Conservation (phyloP, 23 tunicate species). For the Styela plicata region DNA sequence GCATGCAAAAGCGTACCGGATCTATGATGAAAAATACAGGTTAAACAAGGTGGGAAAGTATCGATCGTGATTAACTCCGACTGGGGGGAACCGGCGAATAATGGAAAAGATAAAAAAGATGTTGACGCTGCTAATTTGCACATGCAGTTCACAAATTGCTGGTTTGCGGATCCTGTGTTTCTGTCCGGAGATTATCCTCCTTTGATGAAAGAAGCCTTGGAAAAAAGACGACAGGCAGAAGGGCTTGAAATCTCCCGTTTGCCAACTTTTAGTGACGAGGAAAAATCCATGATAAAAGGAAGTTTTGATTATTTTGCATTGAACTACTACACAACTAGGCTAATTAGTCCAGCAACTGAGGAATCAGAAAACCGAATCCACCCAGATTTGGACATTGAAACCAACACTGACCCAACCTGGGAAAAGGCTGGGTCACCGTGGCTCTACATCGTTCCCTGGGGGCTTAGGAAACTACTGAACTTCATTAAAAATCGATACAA, state of each 20-base stretch:
- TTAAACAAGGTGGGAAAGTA: constrained; percentile 55
- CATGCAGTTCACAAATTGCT: constrained; percentile 69
- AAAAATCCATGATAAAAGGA: constrained; percentile 76
- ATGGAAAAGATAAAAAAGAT: constrained; percentile 58
- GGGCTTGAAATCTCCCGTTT: constrained; percentile 52
- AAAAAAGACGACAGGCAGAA: constrained; percentile 33
- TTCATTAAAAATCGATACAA: constrained; percentile 56
- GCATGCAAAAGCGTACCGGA: constrained; percentile 65
- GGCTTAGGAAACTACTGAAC: constrained; percentile 63
- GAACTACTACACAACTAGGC: constrained; percentile 79
- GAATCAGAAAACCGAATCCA: constrained; percentile 42
- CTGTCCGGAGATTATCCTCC: constrained; percentile 80
- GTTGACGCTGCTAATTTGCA: constrained; percentile 52
- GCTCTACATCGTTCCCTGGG: constrained; percentile 84
- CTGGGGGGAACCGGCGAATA: constrained; percentile 70
- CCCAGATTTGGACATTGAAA: constrained; percentile 59
- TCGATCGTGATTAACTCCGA: constrained; percentile 78
- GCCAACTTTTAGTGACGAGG: constrained; percentile 72
- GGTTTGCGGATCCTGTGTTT: constrained; percentile 89
- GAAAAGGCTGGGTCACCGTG: constrained; percentile 85
- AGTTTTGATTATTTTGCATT: constrained; percentile 72
- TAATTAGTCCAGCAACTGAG: constrained; percentile 37
- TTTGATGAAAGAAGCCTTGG: constrained; percentile 45
- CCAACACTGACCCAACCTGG: constrained; percentile 58
- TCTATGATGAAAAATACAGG: constrained; percentile 62